Conservation (phyloP, 2,888 invertebrate species). For the Drosophila kuntzei region DNA sequence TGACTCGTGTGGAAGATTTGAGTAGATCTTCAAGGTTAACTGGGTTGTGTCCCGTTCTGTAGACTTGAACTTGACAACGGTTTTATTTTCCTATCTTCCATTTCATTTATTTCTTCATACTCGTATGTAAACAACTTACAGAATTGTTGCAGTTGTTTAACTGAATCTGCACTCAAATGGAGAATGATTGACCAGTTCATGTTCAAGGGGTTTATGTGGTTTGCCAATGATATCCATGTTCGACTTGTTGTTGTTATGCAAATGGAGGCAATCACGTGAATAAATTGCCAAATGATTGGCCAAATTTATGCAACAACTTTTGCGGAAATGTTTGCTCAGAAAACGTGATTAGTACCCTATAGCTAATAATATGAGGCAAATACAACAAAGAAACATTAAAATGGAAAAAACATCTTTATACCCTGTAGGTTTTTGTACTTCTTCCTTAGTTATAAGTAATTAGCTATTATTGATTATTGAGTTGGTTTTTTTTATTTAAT, state of each 20-base stretch:
- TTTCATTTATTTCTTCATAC: slow-evolving; percentile 9
- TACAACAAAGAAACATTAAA: not conserved
- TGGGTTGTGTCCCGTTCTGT: slow-evolving; percentile 50
- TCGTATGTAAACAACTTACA: slow-evolving; percentile 14
- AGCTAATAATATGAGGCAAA: not conserved
- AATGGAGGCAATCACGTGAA: slow-evolving; percentile 44
- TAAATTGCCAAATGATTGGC: slow-evolving; percentile 21
- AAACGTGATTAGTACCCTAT: slow-evolving; percentile 9
- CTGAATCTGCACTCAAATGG: slow-evolving; percentile 2
- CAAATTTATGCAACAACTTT: slow-evolving; percentile 40
- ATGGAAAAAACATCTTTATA: not conserved
- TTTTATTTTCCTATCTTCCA: slow-evolving; percentile 11
- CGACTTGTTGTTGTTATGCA: slow-evolving; percentile 26
- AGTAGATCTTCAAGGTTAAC: slow-evolving; percentile 65
- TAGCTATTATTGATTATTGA: not conserved
- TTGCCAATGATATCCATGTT: not conserved
- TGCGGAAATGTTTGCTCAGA: slow-evolving; percentile 40
- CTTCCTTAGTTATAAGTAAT: too few relatives aligned
- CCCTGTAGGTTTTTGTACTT: not conserved
- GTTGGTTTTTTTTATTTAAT: slow-evolving; percentile 34
- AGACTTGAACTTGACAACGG: slow-evolving; percentile 58
- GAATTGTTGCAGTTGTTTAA: slow-evolving; percentile 19
- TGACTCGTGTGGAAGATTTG: slow-evolving; percentile 66
- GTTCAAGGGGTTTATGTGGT: slow-evolving; percentile 6
- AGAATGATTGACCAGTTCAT: slow-evolving; percentile 5